Evolutionary conservation across 2,888 invertebrate genomes (phyloP), one percentile per base, ranked within the genome.

Genomic region (Phymatocera aterrima): DNA sequence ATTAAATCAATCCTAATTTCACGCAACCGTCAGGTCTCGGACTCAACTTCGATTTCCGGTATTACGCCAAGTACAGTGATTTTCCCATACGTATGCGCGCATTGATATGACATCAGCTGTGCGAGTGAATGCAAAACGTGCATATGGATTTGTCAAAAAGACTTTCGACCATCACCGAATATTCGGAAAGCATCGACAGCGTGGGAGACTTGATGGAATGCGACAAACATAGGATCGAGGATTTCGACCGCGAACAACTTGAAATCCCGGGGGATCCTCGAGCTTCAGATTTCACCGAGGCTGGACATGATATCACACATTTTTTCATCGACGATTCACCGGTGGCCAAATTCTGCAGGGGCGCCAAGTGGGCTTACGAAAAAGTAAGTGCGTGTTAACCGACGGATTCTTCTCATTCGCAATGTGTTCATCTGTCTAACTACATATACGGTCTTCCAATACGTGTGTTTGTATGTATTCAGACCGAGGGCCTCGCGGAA

Each of bases 351-450:
- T 88, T 87, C 81, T 83, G 85, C 37, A 83, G 86, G 6, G 85
- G 86, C 84, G 82, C 85, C 85, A 87, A 87, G 83, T 88, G 87
- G 88, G 84, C 87, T 84, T 85, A 86, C 82, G 85, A 87, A 82
- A 88, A 87, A 85, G 88, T 89, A 81, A 87, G 87, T 87, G 61
- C 18, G 61, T 1, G 64, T 15, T 64, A 34, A 64, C 10, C 64
- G 40, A 40, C 8, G 5, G 5, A 40, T 40, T 40, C 40, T 40
- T 5, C 40, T 40, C 40, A n/a, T n/a, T n/a, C n/a, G n/a, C n/a
- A n/a, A n/a, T n/a, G n/a, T n/a, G n/a, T n/a, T n/a, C n/a, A n/a
- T n/a, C n/a, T n/a, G n/a, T n/a, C n/a, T n/a, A n/a, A n/a, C n/a
- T n/a, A n/a, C n/a, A n/a, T n/a, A n/a, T n/a, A n/a, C n/a, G n/a